Evolutionary conservation across 2,113 vertebrate genomes (phyloP).

Genomic region (Odobenus rosmarus): DNA sequence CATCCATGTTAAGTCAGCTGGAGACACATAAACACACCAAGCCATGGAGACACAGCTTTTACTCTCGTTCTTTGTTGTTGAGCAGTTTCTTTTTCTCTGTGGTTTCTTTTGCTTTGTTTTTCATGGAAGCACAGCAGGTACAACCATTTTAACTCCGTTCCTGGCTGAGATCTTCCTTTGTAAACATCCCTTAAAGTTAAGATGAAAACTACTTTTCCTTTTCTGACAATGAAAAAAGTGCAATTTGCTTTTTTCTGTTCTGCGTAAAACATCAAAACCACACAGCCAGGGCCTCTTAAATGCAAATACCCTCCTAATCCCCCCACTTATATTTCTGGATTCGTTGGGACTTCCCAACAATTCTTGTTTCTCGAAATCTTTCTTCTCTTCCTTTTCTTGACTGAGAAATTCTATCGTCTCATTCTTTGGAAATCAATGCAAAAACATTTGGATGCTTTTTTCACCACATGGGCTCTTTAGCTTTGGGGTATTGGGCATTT

Average conservation of each 20-base stretch:
- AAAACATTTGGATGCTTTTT: slow-evolving; percentile 46
- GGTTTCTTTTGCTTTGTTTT: slow-evolving; percentile 61
- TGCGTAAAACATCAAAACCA: slow-evolving; percentile 72
- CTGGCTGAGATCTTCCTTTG: slow-evolving; percentile 66
- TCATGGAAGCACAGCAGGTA: slow-evolving; percentile 69
- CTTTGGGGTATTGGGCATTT: slow-evolving; percentile 6
- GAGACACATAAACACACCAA: neutral
- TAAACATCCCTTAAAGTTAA: slow-evolving; percentile 79
- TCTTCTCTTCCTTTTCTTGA: slow-evolving; percentile 23
- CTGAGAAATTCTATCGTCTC: slow-evolving; percentile 55
- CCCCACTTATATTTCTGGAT: neutral
- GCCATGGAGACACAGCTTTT: neutral
- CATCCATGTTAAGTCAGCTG: neutral
- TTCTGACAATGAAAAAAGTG: slow-evolving; percentile 64
- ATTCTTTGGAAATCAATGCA: slow-evolving; percentile 56
- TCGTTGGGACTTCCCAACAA: slow-evolving; percentile 48
- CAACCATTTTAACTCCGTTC: slow-evolving; percentile 67
- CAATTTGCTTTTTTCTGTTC: slow-evolving; percentile 63
- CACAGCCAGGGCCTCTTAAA: slow-evolving; percentile 30
- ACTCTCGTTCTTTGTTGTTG: neutral
- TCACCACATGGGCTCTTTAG: slow-evolving; percentile 45
- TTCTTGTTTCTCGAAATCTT: neutral
- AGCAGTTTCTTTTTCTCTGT: slow-evolving; percentile 67
- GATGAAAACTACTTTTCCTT: slow-evolving; percentile 70
- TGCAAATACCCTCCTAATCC: slow-evolving; percentile 62